phyloP scores from a whole-genome alignment of 2,888 invertebrate genomes.

The Macrophya annulata region DNA sequence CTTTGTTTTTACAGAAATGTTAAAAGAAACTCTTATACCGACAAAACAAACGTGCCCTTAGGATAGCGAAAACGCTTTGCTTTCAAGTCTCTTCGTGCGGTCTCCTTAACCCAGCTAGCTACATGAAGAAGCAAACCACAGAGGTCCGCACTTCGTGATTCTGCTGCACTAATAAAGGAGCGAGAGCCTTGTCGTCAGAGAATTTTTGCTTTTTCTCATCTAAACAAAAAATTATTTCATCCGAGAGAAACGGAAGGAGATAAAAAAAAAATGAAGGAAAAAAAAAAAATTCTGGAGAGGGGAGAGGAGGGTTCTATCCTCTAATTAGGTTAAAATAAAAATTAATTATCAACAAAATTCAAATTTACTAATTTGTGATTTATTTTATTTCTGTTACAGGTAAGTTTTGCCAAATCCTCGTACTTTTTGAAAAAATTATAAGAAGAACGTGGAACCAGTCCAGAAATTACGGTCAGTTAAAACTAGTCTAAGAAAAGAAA shows the following conservation, averaged over 20 bases:
- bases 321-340: neutral
- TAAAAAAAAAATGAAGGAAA: neutral
- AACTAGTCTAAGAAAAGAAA: neutral
- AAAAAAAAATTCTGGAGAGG: neutral
- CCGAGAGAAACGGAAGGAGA: neutral
- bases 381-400: conserved; percentile 35
- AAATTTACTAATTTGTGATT: neutral
- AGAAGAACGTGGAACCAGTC: neutral
- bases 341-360: neutral
- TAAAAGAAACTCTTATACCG: neutral
- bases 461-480: neutral
- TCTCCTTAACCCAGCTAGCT: conserved; percentile 12
- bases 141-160: conserved; percentile 12
- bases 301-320: too few relatives aligned
- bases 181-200: neutral
- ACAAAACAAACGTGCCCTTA: conserved; percentile 12
- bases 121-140: conserved; percentile 4
- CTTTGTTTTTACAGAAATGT: conserved; percentile 2
- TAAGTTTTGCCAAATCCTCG: neutral
- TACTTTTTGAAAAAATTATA: conserved; percentile 1
- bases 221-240: neutral
- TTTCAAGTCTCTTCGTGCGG: conserved; percentile 3
- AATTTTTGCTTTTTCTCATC: neutral
- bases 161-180: conserved; percentile 12
- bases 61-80: conserved; percentile 32